Evolutionary conservation across 2,113 vertebrate species (phyloP), one percentile per base, ranked within the genome.

Genomic region (Epinephelus moara): DNA sequence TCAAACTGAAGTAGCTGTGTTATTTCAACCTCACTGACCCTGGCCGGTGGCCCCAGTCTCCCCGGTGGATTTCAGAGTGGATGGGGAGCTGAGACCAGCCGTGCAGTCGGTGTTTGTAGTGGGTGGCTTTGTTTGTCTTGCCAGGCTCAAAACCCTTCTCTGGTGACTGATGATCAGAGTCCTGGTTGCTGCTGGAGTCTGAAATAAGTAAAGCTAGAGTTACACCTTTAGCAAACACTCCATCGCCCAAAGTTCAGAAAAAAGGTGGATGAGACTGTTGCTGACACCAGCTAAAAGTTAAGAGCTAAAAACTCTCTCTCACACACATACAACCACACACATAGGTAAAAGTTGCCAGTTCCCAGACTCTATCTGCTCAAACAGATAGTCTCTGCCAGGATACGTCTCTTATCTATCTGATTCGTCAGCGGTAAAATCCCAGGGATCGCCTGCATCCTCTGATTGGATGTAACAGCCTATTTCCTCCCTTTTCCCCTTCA

Each of bases 1-100:
- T 95, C 91, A 92, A 80, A 84, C 82, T 79, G 83, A 91, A 88
- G 91, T 93, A 89, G 90, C 81, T 75, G 57, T 88, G 92, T 91
- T 95, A 83, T 92, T 93, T 95, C 93, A 94, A 94, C 94, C 94
- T 79, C 87, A 40, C 50, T 95, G 94, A 96, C 95, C 94, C 91
- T 11, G 61, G 42, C 40, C 67, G 52, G 81, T 75, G 83, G 78
- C 84, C 81, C 73, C 64, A 55, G 80, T 73, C 57, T 80, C 77
- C 70, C 67, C 37, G 62, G 78, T 74, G 82, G 80, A 88, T 88
- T 84, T 69, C 78, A 83, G 87, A 85, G 66, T 73, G 70, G 60
- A 84, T 70, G 50, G 62, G 56, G 80, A 82, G 76, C 64, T 49
- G 55, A 84, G 78, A 79, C 15, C 49, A 61, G 56, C 70, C 66